Conservation (phyloP, 2,797 vertebrate genomes). For the Florisuga fusca region DNA sequence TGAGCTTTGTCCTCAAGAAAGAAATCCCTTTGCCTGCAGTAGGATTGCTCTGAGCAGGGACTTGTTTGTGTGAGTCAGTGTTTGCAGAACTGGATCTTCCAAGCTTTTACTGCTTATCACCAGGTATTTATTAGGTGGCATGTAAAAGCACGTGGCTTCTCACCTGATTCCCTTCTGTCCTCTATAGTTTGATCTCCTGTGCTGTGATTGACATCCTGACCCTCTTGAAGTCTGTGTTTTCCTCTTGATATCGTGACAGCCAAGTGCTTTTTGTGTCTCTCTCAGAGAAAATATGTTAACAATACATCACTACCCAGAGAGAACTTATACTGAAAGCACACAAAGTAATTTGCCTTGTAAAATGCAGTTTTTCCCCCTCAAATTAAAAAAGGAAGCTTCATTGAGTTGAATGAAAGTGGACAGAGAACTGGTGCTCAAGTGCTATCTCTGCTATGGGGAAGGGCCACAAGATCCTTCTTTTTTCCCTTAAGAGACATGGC, state of each 20-base stretch:
- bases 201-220: neutral
- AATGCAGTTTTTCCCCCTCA: neutral
- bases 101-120: neutral
- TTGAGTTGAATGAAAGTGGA: neutral
- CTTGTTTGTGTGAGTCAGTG: neutral
- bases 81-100: neutral
- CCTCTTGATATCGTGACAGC: neutral
- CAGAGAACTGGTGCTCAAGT: neutral
- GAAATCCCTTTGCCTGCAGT: neutral
- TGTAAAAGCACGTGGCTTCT: neutral
- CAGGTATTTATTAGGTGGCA: neutral
- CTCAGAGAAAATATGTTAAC: neutral
- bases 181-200: neutral
- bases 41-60: neutral
- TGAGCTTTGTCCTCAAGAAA: neutral
- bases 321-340: neutral
- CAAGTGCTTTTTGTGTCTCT: neutral
- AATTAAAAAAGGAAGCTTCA: neutral
- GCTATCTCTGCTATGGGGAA: fast-evolving
- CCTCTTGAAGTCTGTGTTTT: neutral
- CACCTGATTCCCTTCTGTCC: neutral
- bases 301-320: neutral
- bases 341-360: neutral
- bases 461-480: neutral
- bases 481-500: slow-evolving; percentile 11